Evolutionary conservation across 2,888 invertebrate genomes (phyloP).

Genomic region (Anthoptus insignis): DNA sequence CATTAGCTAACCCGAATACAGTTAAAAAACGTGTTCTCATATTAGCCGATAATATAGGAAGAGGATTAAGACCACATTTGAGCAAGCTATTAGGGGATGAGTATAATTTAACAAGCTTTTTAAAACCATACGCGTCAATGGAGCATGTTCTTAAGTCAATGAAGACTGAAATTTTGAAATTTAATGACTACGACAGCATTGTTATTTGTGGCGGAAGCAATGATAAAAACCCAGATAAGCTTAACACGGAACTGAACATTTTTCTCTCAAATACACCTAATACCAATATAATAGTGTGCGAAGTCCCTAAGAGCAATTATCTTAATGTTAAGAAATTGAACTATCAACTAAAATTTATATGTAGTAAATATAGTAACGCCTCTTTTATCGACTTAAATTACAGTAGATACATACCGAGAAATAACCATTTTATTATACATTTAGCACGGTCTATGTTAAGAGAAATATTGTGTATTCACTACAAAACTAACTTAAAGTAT

Average conservation of each 20-base stretch:
- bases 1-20: too few relatives aligned
- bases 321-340: background rate
- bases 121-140: too few relatives aligned
- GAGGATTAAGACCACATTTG: too few relatives aligned
- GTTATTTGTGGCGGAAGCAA: background rate
- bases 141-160: too few relatives aligned
- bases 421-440: background rate
- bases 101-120: too few relatives aligned
- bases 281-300: background rate
- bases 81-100: too few relatives aligned
- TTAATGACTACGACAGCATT: slow-evolving; percentile 6
- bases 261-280: background rate
- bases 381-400: background rate
- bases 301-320: background rate
- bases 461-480: background rate
- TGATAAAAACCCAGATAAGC: background rate
- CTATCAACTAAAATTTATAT: background rate
- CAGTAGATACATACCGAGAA: background rate
- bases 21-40: too few relatives aligned
- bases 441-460: background rate
- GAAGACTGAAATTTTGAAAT: background rate
- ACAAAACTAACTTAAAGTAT: background rate
- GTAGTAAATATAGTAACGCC: background rate
- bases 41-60: too few relatives aligned
- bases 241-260: background rate